phyloP scores from a whole-genome alignment of 1,140 invertebrate genomes.

The Papilio machaon region DNA sequence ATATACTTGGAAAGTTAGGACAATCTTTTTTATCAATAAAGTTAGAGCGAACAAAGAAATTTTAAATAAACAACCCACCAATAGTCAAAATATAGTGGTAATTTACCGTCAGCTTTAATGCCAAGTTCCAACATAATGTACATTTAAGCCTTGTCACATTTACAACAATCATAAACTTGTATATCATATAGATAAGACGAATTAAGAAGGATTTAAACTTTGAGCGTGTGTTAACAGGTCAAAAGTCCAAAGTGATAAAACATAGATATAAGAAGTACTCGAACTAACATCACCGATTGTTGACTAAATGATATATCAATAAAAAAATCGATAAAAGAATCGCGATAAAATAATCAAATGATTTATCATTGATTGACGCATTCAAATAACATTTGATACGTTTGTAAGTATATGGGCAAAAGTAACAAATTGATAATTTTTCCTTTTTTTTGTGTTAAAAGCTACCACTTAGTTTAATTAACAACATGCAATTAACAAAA shows the following conservation, averaged over 20 bases:
- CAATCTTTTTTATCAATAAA: too few relatives aligned
- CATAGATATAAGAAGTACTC: background rate
- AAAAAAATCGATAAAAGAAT: background rate
- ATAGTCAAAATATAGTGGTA: too few relatives aligned
- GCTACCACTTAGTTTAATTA: too few relatives aligned
- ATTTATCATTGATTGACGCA: constrained; percentile 8
- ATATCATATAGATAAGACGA: background rate
- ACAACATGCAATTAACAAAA: too few relatives aligned
- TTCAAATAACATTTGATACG: background rate
- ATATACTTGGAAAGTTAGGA: too few relatives aligned
- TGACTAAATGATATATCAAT: background rate
- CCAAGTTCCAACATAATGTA: too few relatives aligned
- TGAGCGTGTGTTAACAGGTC: background rate
- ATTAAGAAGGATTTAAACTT: background rate
- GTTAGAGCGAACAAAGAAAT: too few relatives aligned
- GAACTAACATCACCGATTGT: background rate
- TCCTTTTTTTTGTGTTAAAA: too few relatives aligned
- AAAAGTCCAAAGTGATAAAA: background rate
- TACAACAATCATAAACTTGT: background rate
- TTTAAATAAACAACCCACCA: too few relatives aligned
- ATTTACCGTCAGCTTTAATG: too few relatives aligned
- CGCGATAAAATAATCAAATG: background rate
- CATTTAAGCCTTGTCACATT: background rate
- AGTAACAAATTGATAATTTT: too few relatives aligned
- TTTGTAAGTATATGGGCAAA: too few relatives aligned